These are phyloP conservation scores for Procapra przewalskii DNA, from an alignment of 2,113 vertebrate species.

Conservation along the genomic window DNA sequence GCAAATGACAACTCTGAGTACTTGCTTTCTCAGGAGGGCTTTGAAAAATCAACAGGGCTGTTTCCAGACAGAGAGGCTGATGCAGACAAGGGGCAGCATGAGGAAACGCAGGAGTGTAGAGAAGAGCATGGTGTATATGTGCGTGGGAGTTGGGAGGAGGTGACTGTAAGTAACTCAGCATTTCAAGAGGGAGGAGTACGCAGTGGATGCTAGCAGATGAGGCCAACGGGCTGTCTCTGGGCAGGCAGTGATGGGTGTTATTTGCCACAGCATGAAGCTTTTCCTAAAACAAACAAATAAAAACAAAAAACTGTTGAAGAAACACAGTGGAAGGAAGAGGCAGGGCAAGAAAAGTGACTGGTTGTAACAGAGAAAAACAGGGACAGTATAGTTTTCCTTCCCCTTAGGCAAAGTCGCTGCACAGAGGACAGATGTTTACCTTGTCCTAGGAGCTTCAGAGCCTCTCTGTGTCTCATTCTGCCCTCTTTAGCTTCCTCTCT, in stretches of 20 bases:
- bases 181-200: background rate
- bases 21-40: background rate
- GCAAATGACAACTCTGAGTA: no score
- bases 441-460: background rate
- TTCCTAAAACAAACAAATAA: background rate
- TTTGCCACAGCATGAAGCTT: background rate
- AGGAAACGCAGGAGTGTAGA: background rate
- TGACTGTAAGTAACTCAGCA: background rate
- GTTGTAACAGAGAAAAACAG: background rate
- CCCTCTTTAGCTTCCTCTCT: background rate
- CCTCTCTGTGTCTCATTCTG: background rate
- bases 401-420: background rate
- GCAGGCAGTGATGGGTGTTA: no score
- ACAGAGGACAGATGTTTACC: background rate
- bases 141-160: rapidly evolving
- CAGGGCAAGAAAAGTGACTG: background rate
- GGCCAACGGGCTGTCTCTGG: no score
- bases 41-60: background rate
- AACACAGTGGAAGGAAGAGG: background rate
- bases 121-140: no score
- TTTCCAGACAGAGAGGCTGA: background rate
- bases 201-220: background rate
- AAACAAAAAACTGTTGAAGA: background rate
- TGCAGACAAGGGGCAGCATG: background rate
- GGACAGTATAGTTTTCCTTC: background rate